These are phyloP conservation scores for Ataeniobius toweri DNA, from an alignment of 2,797 vertebrate genomes.

Conservation along the genomic window DNA sequence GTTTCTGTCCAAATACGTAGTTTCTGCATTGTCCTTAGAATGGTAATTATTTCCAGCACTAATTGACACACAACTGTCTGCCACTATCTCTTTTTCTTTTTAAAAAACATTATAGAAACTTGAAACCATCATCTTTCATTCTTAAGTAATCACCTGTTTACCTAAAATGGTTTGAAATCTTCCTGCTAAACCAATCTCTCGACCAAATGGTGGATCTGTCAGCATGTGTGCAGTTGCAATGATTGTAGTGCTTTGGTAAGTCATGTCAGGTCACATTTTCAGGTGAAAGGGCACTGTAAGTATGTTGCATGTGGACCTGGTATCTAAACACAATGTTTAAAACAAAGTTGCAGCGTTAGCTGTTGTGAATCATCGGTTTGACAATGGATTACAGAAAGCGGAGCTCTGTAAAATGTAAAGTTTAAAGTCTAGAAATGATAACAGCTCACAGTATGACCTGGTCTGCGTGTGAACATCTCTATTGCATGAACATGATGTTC, in stretches of 20 bases:
- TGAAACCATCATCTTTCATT: not conserved
- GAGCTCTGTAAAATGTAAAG: constrained; percentile 14
- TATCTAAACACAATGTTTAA: constrained; percentile 39
- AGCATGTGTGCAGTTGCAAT: not conserved
- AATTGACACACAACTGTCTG: not conserved
- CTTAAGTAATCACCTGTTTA: not conserved
- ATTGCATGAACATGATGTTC: constrained; percentile 15
- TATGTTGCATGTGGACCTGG: not conserved
- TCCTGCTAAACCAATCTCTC: not conserved
- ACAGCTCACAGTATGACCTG: not conserved
- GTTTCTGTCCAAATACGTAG: not conserved
- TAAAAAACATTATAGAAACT: not conserved
- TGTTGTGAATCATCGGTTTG: constrained; percentile 13
- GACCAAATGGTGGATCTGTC: not conserved
- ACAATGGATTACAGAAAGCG: constrained; percentile 31
- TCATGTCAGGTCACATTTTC: not conserved
- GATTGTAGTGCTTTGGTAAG: not conserved
- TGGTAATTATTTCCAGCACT: not conserved
- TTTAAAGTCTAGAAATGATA: not conserved
- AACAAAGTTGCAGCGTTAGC: not conserved
- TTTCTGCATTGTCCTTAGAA: not conserved
- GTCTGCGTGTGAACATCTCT: constrained; percentile 3
- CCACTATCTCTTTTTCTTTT: not conserved
- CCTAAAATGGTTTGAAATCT: not conserved
- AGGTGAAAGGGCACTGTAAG: not conserved